A percentile compares a stretch with the other conserved stretches of the same genome.
Conservation (phyloP, 2,797 vertebrate species). For the Pelodytes ibericus region DNA sequence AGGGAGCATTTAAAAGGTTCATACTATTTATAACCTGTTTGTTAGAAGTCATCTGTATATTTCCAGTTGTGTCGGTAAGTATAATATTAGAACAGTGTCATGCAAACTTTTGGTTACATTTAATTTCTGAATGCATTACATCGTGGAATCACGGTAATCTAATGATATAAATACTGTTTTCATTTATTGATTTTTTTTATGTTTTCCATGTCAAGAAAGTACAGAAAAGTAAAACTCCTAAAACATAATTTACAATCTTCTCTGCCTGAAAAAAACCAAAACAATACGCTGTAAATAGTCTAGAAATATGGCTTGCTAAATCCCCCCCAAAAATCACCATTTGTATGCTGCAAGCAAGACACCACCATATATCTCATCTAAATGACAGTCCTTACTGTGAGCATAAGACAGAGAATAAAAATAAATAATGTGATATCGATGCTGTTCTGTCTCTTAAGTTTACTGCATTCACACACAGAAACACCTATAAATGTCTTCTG, state of each 20-base stretch:
- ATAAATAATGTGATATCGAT: conserved; percentile 44
- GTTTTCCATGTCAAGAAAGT: neutral
- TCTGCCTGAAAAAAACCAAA: conserved; percentile 25
- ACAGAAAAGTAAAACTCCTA: conserved; percentile 27
- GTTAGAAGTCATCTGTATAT: no score
- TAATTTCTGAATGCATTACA: no score
- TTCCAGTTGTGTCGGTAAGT: no score
- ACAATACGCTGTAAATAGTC: conserved; percentile 23
- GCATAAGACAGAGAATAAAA: conserved; percentile 39
- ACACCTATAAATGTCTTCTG: conserved; percentile 40
- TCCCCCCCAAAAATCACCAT: conserved; percentile 13
- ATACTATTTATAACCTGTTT: no score
- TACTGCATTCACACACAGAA: conserved; percentile 45
- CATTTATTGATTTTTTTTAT: no score
- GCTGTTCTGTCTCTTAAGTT: conserved; percentile 44
- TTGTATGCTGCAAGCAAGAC: conserved; percentile 29
- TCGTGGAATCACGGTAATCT: no score
- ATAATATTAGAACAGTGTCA: no score
- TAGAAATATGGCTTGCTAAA: conserved; percentile 22
- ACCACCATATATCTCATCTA: conserved; percentile 35
- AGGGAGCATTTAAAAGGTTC: no score
- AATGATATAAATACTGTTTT: no score
- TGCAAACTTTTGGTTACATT: no score
- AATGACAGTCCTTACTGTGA: conserved; percentile 41
- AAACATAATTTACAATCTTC: conserved; percentile 29